phyloP scores from a whole-genome alignment of 2,797 vertebrate species.

The Poecilia gillii region DNA sequence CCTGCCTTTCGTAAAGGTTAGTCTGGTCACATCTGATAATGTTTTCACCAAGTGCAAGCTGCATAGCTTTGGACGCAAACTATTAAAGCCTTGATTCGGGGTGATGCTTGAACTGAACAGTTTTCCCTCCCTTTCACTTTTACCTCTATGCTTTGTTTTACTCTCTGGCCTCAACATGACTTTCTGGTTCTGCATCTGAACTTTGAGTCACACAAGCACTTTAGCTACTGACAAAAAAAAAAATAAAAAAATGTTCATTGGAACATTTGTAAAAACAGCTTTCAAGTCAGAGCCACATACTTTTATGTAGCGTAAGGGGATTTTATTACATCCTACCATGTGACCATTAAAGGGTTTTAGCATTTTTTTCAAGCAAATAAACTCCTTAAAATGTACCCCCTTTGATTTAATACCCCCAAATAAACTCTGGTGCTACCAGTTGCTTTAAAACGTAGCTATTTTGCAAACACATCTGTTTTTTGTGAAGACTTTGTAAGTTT shows the following conservation, averaged over 20 bases:
- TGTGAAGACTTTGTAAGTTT: background rate
- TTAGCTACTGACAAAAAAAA: background rate
- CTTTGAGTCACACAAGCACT: no score
- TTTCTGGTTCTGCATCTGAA: background rate
- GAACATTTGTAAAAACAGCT: background rate
- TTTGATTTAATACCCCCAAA: background rate
- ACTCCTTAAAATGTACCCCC: background rate
- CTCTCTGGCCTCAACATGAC: background rate
- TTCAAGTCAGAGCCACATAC: background rate
- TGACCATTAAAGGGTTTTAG: background rate
- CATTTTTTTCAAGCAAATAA: background rate
- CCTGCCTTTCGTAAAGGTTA: constrained; percentile 39
- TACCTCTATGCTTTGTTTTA: constrained; percentile 1
- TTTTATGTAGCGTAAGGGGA: background rate
- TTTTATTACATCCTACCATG: background rate
- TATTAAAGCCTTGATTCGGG: background rate
- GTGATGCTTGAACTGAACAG: constrained; percentile 4
- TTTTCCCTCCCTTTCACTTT: background rate
- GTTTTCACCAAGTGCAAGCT: constrained; percentile 22
- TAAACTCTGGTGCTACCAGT: background rate
- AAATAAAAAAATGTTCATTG: background rate
- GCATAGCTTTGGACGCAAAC: background rate
- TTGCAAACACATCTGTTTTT: background rate
- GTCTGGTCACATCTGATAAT: constrained; percentile 30
- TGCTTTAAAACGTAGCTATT: background rate